phyloP scores from a whole-genome alignment of 2,113 vertebrate genomes.

The Chaetura pelagica region DNA sequence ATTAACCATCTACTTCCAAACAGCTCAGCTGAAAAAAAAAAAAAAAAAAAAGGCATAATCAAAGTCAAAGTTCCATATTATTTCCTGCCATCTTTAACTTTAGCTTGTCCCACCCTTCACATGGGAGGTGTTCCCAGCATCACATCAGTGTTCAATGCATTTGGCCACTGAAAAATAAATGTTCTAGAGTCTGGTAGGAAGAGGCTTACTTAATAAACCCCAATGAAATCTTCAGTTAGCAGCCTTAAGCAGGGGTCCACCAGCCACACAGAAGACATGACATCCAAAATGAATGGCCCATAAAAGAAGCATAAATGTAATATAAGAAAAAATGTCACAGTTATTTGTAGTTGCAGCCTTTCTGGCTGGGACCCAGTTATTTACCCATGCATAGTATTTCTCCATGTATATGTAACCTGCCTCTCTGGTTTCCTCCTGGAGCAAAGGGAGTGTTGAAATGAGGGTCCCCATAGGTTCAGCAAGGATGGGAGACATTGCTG shows the following conservation, averaged over 20 bases:
- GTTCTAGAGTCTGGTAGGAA: background rate
- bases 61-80: background rate
- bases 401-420: background rate
- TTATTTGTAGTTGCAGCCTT: background rate
- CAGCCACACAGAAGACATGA: background rate
- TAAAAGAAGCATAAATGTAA: background rate
- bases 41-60: background rate
- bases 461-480: background rate
- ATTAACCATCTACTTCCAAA: background rate
- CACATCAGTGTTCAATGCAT: background rate
- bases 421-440: background rate
- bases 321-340: background rate
- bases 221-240: background rate
- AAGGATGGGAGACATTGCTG: background rate
- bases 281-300: accelerated
- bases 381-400: background rate
- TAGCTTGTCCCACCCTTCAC: background rate
- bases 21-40: background rate
- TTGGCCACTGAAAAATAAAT: background rate
- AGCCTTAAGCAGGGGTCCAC: background rate
- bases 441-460: background rate
- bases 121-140: background rate
- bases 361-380: background rate
- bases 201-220: background rate
- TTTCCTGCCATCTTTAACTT: background rate